Base-by-base conservation (phyloP, 2,888 invertebrate species). In the Eupithecia pulchellata region DNA sequence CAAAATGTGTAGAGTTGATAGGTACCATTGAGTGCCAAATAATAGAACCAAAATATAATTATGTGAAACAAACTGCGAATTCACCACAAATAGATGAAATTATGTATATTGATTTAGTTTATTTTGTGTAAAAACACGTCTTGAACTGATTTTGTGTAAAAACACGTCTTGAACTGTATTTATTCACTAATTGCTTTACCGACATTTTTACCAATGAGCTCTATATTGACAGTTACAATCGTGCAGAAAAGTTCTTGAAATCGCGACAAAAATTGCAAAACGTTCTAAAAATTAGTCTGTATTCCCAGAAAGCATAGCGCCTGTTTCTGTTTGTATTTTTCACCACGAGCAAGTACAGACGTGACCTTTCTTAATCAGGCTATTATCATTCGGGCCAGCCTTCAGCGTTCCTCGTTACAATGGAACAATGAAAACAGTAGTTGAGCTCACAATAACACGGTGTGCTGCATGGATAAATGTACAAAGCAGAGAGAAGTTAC, bases 331-430 rank as follows among this genome's bases (percentile, higher is more conserved):
- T 78, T 79, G 77, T 77, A 77, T 78, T 77, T 82, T 79, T 80
- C 79, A 75, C 76, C 80, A 75, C 79, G 79, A 78, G 76, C 71
- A 83, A 81, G 77, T 82, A 80, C 76, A 83, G 84, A 87, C 88
- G 87, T 88, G 88, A 89, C 86, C 88, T 85, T 84, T 86, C 86
- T 87, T 91, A 91, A 91, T 91, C 88, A 91, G 89, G 85, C 86
- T 79, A 89, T 91, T 91, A 90, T 90, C 87, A 90, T 91, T 91
- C 91, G 77, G 69, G 64, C 83, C 84, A 80, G 85, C 81, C 80
- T 84, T 84, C 82, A 82, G 74, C 81, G 79, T 75, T 75, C 74
- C 64, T 64, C 66, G 71, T 69, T 71, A 72, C 67, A 67, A 65
- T 65, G 57, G 67, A 62, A 73, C 64, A 69, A 69, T 60, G 34